A percentile compares a stretch with the other conserved stretches of the same genome.
These are phyloP conservation scores for Buceros bicornis DNA, from an alignment of 2,797 vertebrate genomes.

Conservation along the genomic window DNA sequence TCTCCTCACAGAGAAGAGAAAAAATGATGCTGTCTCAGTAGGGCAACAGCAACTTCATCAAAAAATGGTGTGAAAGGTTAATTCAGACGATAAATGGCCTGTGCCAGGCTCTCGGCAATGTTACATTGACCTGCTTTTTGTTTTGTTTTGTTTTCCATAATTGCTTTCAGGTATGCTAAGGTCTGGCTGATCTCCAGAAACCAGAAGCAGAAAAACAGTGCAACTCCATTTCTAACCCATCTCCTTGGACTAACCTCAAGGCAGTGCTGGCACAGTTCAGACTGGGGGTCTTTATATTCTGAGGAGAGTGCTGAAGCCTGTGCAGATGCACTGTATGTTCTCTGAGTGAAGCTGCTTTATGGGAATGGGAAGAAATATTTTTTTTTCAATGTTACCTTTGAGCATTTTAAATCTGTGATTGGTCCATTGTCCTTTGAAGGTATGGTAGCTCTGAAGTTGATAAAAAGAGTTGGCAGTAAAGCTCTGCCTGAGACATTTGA, in stretches of 20 bases:
- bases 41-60: slow-evolving; percentile 2
- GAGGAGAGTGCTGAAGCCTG: background rate
- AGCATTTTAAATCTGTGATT: background rate
- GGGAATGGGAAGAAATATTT: background rate
- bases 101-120: slow-evolving; percentile 6
- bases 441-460: background rate
- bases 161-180: slow-evolving; percentile 28
- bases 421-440: background rate
- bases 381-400: background rate
- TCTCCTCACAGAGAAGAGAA: background rate
- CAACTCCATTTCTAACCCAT: background rate
- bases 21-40: slow-evolving; percentile 2
- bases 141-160: slow-evolving; percentile 43
- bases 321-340: background rate
- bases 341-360: background rate
- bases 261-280: background rate
- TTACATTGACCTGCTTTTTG: slow-evolving; percentile 25
- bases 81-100: background rate
- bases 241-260: slow-evolving; percentile 12
- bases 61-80: slow-evolving; percentile 45
- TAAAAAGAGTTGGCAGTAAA: background rate
- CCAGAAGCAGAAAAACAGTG: background rate
- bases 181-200: slow-evolving; percentile 20
- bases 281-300: background rate
- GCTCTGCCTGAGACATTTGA: background rate